phyloP scores from a whole-genome alignment of 2,888 invertebrate genomes.

The Pyrochroa serraticornis region DNA sequence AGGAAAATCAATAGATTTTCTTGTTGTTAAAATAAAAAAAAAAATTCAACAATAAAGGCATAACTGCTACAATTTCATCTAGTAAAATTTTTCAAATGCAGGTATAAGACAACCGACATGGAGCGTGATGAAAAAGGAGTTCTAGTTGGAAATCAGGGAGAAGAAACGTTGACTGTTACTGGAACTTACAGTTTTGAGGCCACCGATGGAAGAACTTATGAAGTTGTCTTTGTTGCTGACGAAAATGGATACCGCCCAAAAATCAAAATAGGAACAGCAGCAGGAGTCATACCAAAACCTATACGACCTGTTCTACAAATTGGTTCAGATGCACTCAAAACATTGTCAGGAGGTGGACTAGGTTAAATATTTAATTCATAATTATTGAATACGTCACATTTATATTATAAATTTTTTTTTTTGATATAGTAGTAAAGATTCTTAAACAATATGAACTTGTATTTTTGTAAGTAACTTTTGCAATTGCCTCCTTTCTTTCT shows the following conservation, averaged over 20 bases:
- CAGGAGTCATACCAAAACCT: background rate
- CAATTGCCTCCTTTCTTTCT: no score
- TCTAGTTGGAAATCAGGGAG: background rate
- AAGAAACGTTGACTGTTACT: conserved; percentile 4
- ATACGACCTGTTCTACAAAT: background rate
- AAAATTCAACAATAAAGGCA: no score
- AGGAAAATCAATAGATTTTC: no score
- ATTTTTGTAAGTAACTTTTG: no score
- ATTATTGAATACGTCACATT: no score
- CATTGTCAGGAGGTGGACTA: conserved; percentile 9
- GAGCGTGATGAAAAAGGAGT: conserved; percentile 6
- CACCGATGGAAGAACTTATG: conserved; percentile 9
- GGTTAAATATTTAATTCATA: conserved; percentile 1
- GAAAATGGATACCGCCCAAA: conserved; percentile 13
- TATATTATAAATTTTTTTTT: no score
- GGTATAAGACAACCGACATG: conserved; percentile 10
- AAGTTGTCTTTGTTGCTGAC: conserved; percentile 11
- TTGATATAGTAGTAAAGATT: no score
- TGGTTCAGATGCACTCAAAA: conserved; percentile 1
- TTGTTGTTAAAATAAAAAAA: no score
- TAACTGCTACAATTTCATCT: no score
- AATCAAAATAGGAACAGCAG: no score
- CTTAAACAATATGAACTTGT: no score
- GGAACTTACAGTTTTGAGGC: conserved; percentile 8
- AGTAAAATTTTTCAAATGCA: no score